Conservation (phyloP, 1,140 invertebrate species). For the Bombus consobrinus region DNA sequence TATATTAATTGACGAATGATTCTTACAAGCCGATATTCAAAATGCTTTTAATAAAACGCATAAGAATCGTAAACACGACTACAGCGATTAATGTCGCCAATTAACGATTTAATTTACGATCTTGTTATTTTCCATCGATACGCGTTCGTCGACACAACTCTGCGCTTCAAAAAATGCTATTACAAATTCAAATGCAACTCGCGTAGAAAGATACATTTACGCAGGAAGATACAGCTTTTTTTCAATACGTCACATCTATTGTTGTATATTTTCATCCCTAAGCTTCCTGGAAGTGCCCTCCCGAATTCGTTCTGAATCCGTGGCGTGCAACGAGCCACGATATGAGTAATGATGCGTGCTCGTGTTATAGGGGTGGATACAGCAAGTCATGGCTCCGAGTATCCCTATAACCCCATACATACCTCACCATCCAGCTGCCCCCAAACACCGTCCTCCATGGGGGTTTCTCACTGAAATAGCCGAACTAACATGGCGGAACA, state of each 20-base stretch:
- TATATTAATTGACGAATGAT: too few relatives aligned
- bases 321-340: slow-evolving; percentile 78
- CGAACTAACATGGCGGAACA: slow-evolving; percentile 78
- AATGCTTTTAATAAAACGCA: too few relatives aligned
- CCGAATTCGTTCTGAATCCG: slow-evolving; percentile 69
- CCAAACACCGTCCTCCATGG: slow-evolving; percentile 71
- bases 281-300: slow-evolving; percentile 63
- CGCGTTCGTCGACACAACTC: too few relatives aligned
- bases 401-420: slow-evolving; percentile 71
- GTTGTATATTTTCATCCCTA: slow-evolving; percentile 61
- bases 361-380: slow-evolving; percentile 78
- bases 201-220: neutral
- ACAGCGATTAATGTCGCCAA: too few relatives aligned
- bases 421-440: slow-evolving; percentile 74
- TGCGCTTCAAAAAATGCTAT: neutral
- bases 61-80: too few relatives aligned
- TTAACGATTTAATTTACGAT: too few relatives aligned
- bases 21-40: too few relatives aligned
- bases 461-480: slow-evolving; percentile 67
- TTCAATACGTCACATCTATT: slow-evolving; percentile 44
- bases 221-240: neutral
- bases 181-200: neutral
- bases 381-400: slow-evolving; percentile 80
- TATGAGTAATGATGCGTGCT: slow-evolving; percentile 83
- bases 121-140: too few relatives aligned